A percentile compares a stretch with the other conserved stretches of the same genome.
Evolutionary conservation across 2,888 invertebrate genomes (phyloP).

Genomic region (Drosophila stalkeri): DNA sequence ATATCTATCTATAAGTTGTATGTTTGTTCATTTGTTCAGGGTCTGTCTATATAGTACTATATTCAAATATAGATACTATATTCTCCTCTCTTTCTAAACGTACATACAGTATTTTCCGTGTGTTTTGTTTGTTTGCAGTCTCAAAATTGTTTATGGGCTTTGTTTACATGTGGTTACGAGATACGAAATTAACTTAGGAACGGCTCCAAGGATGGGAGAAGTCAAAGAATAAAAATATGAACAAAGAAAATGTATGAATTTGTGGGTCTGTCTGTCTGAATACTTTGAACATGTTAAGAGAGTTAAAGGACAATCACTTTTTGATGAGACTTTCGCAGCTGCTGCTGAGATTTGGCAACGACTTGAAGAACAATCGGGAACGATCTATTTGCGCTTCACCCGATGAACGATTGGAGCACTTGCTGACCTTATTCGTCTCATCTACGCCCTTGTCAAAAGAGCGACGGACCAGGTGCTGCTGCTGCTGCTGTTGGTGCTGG

Average conservation of each 20-base stretch:
- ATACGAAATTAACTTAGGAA: slow-evolving; percentile 26
- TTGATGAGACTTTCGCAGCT: slow-evolving; percentile 88
- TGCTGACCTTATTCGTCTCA: slow-evolving; percentile 44
- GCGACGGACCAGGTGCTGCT: slow-evolving; percentile 68
- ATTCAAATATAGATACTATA: slow-evolving; percentile 19
- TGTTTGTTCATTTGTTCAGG: slow-evolving; percentile 53
- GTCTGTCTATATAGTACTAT: slow-evolving; percentile 29
- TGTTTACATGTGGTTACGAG: slow-evolving; percentile 36
- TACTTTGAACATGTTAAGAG: slow-evolving; percentile 44
- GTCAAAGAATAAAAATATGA: slow-evolving; percentile 18
- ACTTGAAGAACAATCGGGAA: slow-evolving; percentile 86
- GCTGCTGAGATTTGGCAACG: slow-evolving; percentile 90
- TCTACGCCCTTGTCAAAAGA: slow-evolving; percentile 80
- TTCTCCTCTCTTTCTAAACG: slow-evolving; percentile 26
- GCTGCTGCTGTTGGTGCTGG: slow-evolving; percentile 35
- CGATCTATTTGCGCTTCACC: slow-evolving; percentile 68
- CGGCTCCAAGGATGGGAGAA: slow-evolving; percentile 13
- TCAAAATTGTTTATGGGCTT: slow-evolving; percentile 77
- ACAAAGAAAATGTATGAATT: slow-evolving; percentile 34
- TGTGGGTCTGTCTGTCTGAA: slow-evolving; percentile 30
- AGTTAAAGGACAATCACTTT: slow-evolving; percentile 59
- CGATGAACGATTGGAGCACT: slow-evolving; percentile 27
- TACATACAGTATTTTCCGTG: slow-evolving; percentile 32
- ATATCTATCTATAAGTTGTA: slow-evolving; percentile 19
- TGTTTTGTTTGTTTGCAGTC: slow-evolving; percentile 67